Evolutionary conservation across 2,888 invertebrate species (phyloP), one percentile per base, ranked within the genome.

Genomic region (Sialis lutaria): DNA sequence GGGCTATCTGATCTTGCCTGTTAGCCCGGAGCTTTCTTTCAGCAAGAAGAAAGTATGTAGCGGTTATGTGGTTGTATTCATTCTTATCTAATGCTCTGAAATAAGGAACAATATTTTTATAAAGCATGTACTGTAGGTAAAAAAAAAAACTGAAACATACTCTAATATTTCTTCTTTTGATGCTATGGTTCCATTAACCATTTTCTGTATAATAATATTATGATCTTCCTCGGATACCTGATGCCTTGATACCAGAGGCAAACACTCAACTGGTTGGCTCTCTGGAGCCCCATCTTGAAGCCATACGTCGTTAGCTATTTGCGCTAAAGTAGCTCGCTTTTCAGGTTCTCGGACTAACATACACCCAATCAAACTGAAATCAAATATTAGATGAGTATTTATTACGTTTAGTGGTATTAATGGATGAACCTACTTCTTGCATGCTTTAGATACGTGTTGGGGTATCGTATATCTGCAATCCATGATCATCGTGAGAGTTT

Each of bases 401-500:
- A 35, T 9, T 4, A 35, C 30, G 10, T 6, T 42, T 9, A 2
- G 30, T 6, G 9, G 6, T 9, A 41, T 22, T 13, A 8, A 12
- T 1, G 4, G 22, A 22, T 22, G 22, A 30, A 49, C 63, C 57
- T 55, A 87, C 86, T 77, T 77, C 69, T 82, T 80, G 67, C 97
- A 97, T 50, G 80, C 79, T 46, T 75, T 70, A 8, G 93, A 88
- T 53, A 98, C 81, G 67, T 91, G 86, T 32, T 75, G 65, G 47
- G 97, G 95, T 59, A 95, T 83, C 49, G 82, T 82, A 64, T 95
- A 98, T 72, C 93, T 93, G 71, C 97, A 97, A 67, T 98, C 97
- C 89, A 98, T 92, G 54, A 98, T 98, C 90, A 93, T 96, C 33
- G 95, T 97, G 47, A 99, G 70, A 1, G 98, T 99, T 74, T 98